These are phyloP conservation scores for Pangasius mekongensis DNA, from an alignment of 2,797 vertebrate species.

Conservation along the genomic window DNA sequence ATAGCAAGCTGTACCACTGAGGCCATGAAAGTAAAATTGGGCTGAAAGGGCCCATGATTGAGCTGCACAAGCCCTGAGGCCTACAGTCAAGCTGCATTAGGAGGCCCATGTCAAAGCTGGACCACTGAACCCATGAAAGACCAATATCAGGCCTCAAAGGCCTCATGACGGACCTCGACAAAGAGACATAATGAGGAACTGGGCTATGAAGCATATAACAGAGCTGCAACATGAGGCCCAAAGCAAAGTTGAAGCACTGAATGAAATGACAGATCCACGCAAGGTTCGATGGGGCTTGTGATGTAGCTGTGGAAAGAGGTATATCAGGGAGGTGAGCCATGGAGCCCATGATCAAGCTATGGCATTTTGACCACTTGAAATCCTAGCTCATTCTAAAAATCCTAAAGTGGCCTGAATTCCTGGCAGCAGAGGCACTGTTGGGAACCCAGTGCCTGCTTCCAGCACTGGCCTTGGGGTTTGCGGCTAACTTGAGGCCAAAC, in stretches of 20 bases:
- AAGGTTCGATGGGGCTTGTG: background rate
- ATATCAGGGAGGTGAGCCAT: slow-evolving; percentile 5
- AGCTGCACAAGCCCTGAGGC: background rate
- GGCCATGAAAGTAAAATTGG: background rate
- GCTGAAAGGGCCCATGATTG: background rate
- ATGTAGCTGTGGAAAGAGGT: slow-evolving; percentile 8
- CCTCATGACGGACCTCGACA: background rate
- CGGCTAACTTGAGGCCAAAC: slow-evolving; percentile 31
- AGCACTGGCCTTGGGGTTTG: slow-evolving; percentile 24
- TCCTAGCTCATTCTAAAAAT: slow-evolving; percentile 16
- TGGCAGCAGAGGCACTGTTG: slow-evolving; percentile 21
- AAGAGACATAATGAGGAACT: background rate
- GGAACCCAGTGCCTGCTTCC: slow-evolving; percentile 8
- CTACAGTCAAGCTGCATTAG: background rate
- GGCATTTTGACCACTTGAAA: slow-evolving; percentile 25
- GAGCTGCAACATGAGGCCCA: background rate
- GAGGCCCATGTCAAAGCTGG: background rate
- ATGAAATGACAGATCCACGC: slow-evolving; percentile 14
- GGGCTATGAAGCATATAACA: slow-evolving; percentile 4
- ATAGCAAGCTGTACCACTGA: background rate
- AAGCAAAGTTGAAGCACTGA: background rate
- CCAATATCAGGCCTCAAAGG: background rate
- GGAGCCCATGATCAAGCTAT: background rate
- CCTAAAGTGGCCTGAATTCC: slow-evolving; percentile 22
- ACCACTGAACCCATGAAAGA: slow-evolving; percentile 20